A percentile compares a stretch with the other conserved stretches of the same genome.
phyloP scores from a whole-genome alignment of 2,797 vertebrate species.

The Xenopus petersii region DNA sequence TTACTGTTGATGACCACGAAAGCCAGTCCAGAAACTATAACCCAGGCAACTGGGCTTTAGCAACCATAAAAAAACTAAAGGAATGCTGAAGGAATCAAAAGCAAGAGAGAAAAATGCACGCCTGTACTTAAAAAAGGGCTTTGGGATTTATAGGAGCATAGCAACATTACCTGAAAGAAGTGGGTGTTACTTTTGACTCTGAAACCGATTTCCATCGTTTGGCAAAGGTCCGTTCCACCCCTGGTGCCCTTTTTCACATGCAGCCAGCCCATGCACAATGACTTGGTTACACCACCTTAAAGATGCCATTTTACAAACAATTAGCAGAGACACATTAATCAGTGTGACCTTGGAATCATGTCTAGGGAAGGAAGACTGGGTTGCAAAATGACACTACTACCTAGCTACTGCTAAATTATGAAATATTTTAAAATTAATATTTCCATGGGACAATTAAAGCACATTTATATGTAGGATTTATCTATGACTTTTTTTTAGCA shows the following conservation, averaged over 20 bases:
- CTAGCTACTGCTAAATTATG: too few relatives aligned
- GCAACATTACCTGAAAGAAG: constrained; percentile 73
- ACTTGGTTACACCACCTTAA: constrained; percentile 64
- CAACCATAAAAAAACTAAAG: constrained; percentile 20
- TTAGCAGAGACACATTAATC: constrained; percentile 77
- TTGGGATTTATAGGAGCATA: constrained; percentile 74
- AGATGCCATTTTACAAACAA: constrained; percentile 70
- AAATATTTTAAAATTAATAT: too few relatives aligned
- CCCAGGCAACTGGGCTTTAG: background rate
- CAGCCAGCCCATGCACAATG: constrained; percentile 66
- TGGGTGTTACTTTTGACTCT: constrained; percentile 71
- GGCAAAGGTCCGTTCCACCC: constrained; percentile 56
- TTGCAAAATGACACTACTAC: too few relatives aligned
- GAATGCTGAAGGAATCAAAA: constrained; percentile 10
- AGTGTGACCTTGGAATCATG: constrained; percentile 57
- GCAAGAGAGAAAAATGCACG: constrained; percentile 58
- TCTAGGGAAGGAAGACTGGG: constrained; percentile 50
- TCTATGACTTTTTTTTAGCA: too few relatives aligned
- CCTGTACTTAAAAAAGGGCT: constrained; percentile 50
- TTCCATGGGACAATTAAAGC: too few relatives aligned
- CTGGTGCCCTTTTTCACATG: constrained; percentile 66
- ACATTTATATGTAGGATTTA: too few relatives aligned
- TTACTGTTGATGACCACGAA: too few relatives aligned
- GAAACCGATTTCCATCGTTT: constrained; percentile 65
- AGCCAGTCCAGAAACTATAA: background rate